A percentile compares a stretch with the other conserved stretches of the same genome.
Conservation (phyloP, 2,888 invertebrate genomes). For the Andricus curvator region DNA sequence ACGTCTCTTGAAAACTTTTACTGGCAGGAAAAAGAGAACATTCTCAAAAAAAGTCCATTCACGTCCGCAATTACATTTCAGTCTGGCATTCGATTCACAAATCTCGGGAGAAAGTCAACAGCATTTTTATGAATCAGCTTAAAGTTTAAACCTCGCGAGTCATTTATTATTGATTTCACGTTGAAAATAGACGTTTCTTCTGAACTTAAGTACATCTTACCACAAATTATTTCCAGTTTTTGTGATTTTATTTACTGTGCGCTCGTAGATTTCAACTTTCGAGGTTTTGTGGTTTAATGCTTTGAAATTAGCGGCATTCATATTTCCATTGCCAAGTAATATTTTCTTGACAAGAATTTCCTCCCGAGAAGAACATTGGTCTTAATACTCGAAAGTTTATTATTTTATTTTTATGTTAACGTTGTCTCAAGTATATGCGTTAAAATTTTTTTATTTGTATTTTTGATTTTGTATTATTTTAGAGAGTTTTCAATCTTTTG, state of each 20-base stretch:
- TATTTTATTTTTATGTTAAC: no score
- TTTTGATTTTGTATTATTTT: no score
- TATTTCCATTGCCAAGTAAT: background rate
- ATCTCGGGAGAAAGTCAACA: background rate
- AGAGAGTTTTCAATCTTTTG: no score
- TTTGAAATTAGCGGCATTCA: background rate
- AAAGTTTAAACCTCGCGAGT: background rate
- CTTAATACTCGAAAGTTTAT: no score
- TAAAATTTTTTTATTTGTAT: no score
- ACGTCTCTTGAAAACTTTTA: background rate
- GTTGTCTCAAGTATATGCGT: no score
- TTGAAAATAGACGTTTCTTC: slow-evolving; percentile 1
- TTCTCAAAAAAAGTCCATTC: background rate
- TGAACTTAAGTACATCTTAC: background rate
- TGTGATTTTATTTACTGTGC: background rate
- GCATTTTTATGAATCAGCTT: background rate
- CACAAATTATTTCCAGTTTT: background rate
- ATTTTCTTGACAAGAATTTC: background rate
- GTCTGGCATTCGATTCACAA: background rate
- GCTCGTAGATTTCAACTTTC: background rate
- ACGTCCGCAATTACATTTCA: background rate
- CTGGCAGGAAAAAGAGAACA: background rate
- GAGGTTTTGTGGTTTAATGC: background rate
- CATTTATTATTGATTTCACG: slow-evolving; percentile 2
- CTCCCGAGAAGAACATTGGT: no score